Evolutionary conservation across 2,113 vertebrate species (phyloP), one percentile per base, ranked within the genome.

Genomic region (Boleophthalmus pectinirostris): DNA sequence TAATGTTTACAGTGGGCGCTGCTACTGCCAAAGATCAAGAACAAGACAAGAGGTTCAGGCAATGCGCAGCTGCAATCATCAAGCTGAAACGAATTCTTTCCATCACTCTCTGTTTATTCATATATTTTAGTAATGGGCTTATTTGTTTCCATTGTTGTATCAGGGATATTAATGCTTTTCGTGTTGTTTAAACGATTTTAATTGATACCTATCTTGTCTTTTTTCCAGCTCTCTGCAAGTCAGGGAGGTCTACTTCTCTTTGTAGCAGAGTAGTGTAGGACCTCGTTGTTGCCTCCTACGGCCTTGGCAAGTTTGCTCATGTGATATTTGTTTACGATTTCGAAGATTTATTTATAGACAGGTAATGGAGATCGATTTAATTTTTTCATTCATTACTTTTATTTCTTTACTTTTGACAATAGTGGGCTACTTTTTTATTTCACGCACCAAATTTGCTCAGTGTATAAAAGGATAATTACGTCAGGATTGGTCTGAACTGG

Each of bases 1-100:
- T 45, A 38, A 57, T 70, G 81, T 85, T 84, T 79, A 87, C 75
- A 84, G 63, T 33, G 51, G 16, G 11, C 4, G 69, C 73, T 3
- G 82, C 65, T 70, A 46, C 0, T 14, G 1, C 2, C 75, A 10
- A 49, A 89, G 83, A 84, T 89, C 77, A 75, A 78, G 38, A 73
- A 3, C 0, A 0, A 0, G 3, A 0, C 2, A 0, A 25, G 60
- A 0, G 46, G 0, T 0, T n/a, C 0, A 6, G 1, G 1, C 12
- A 20, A 65, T 68, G 20, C 0, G 53, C 47, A 2, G 33, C 61
- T n/a, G 18, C 61, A 2, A 9, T n/a, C 10, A 11, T n/a, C 18
- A 21, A 64, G 12, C 18, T 9, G 0, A 7, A 29, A 15, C 24
- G 5, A 61, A 0, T 61, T 18, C 5, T 33, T 4, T 60, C 23